Conservation (phyloP, 2,113 vertebrate species). For the Phasianus colchicus region DNA sequence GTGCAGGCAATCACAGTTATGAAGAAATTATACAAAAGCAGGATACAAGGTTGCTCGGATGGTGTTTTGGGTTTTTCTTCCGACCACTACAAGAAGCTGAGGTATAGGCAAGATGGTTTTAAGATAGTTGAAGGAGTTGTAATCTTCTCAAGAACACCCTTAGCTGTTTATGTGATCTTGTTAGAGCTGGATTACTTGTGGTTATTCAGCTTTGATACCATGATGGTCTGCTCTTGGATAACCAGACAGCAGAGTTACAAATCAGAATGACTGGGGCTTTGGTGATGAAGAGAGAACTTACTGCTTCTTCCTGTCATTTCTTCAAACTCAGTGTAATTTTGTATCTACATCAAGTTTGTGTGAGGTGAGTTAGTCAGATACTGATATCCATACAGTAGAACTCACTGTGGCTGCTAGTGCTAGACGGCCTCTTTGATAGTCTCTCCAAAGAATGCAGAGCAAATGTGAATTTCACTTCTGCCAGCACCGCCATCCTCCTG, state of each 20-base stretch:
- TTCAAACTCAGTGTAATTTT: neutral
- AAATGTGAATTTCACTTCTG: neutral
- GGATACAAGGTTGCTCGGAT: neutral
- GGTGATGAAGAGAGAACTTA: neutral
- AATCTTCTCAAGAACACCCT: neutral
- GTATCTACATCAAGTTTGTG: neutral
- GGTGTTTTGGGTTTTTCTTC: neutral
- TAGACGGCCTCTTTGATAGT: neutral
- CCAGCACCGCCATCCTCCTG: neutral
- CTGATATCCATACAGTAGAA: neutral
- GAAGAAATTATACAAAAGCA: neutral
- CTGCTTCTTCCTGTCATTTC: accelerated
- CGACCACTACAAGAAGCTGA: neutral
- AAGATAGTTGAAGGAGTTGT: neutral
- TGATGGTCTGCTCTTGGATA: neutral
- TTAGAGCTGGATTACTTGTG: neutral
- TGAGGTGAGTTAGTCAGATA: neutral
- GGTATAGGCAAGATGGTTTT: neutral
- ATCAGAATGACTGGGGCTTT: neutral
- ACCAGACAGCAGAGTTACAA: neutral
- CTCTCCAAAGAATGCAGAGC: neutral
- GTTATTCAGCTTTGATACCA: neutral
- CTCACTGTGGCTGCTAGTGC: neutral
- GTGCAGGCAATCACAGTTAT: neutral
- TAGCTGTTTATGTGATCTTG: neutral